phyloP scores from a whole-genome alignment of 1,140 invertebrate genomes.

The Yoshiicerus persimilis region DNA sequence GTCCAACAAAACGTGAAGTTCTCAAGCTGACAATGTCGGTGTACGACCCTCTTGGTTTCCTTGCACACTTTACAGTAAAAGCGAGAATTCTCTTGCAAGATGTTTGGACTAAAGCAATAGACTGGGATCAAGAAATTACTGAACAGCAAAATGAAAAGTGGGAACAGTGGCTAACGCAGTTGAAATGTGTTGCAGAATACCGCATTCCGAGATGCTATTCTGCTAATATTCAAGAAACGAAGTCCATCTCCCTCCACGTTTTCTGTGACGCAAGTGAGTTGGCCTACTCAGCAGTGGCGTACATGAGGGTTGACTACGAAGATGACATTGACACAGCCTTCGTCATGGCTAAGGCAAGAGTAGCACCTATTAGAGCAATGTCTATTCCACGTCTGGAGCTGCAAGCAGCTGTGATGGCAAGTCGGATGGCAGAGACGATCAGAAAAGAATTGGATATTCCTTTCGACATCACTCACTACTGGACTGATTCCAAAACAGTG shows the following conservation, averaged over 20 bases:
- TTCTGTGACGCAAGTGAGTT: no score
- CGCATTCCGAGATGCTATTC: background rate
- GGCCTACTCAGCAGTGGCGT: background rate
- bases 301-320: background rate
- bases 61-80: no score
- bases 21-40: no score
- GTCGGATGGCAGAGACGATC: slow-evolving; percentile 44
- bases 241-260: background rate
- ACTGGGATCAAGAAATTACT: background rate
- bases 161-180: background rate
- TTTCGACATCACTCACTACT: background rate
- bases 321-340: background rate
- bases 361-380: slow-evolving; percentile 40
- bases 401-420: slow-evolving; percentile 52
- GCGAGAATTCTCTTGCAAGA: background rate
- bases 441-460: background rate
- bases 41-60: no score
- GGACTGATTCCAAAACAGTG: slow-evolving; percentile 37
- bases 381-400: slow-evolving; percentile 55
- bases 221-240: background rate
- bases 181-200: background rate
- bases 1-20: background rate
- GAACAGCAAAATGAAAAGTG: background rate
- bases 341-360: no score
- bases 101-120: background rate